A percentile compares a stretch with the other conserved stretches of the same genome.
Evolutionary conservation across 1,140 invertebrate genomes (phyloP).

Genomic region (Bombus breviceps): DNA sequence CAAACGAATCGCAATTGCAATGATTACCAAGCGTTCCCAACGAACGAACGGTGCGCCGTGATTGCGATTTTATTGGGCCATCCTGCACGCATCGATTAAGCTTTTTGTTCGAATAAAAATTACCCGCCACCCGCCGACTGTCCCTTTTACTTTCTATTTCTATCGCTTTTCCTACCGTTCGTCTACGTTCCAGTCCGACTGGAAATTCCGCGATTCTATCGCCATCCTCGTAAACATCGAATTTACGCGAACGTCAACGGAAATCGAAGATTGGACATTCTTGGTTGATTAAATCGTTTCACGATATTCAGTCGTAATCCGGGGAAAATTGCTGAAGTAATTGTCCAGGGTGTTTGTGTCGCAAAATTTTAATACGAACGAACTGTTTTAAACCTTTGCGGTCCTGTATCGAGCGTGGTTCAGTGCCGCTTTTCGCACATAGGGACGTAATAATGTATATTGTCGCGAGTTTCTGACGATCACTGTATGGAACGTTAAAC

Average conservation of each 20-base stretch:
- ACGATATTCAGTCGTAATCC: no score
- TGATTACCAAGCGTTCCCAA: constrained; percentile 40
- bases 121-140: not conserved
- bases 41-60: constrained; percentile 17
- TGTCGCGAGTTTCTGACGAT: no score
- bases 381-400: no score
- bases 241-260: not conserved
- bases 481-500: no score
- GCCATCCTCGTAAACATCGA: not conserved
- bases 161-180: not conserved
- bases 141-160: not conserved
- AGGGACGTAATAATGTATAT: no score
- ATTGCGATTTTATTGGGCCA: constrained; percentile 59
- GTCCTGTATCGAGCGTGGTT: no score
- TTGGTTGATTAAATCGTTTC: no score
- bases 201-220: not conserved
- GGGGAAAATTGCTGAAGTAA: no score
- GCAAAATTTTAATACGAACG: no score
- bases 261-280: no score
- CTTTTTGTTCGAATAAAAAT: constrained; percentile 49
- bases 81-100: constrained; percentile 52
- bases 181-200: not conserved
- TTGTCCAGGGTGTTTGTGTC: no score
- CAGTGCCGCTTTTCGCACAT: no score
- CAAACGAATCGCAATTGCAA: constrained; percentile 61